Conservation (phyloP, 92 coral and sea anemone species). For the Nematostella vectensis region DNA sequence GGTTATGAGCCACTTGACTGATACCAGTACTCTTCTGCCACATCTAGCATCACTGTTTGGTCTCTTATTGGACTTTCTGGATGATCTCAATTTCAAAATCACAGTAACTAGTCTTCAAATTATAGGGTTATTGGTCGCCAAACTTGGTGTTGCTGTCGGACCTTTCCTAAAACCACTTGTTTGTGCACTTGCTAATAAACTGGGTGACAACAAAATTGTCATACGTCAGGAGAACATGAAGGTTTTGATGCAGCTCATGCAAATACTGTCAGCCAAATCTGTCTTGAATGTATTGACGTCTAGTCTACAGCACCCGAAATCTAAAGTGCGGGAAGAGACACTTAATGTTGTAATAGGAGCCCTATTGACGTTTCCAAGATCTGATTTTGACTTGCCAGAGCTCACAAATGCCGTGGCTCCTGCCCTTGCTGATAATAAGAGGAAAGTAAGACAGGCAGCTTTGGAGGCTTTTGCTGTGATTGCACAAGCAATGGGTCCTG, state of each 20-base stretch:
- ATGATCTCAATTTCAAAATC: conserved; percentile 87
- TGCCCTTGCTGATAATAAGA: conserved; percentile 81
- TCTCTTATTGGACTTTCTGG: conserved; percentile 70
- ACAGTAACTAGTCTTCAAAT: conserved; percentile 91
- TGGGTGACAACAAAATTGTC: conserved; percentile 95
- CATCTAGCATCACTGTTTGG: conserved; percentile 76
- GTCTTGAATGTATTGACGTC: conserved; percentile 64
- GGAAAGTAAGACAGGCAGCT: conserved; percentile 96
- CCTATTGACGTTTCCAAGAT: conserved; percentile 86
- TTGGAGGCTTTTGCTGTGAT: conserved; percentile 97
- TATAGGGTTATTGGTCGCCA: conserved; percentile 70
- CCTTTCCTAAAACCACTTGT: conserved; percentile 83
- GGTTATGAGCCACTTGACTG: conserved; percentile 67
- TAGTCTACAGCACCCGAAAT: conserved; percentile 87
- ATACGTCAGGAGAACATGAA: conserved; percentile 97
- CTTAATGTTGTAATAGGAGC: conserved; percentile 91
- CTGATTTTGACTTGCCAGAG: conserved; percentile 89
- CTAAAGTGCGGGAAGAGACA: conserved; percentile 95
- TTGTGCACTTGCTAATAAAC: conserved; percentile 61
- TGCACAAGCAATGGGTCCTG: conserved; percentile 99
- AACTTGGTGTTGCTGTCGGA: conserved; percentile 52
- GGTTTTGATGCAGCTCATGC: conserved; percentile 97
- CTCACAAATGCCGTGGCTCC: conserved; percentile 85
- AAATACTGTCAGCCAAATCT: conserved; percentile 75
- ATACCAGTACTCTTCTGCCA: conserved; percentile 56